A percentile compares a stretch with the other conserved stretches of the same genome.
These are phyloP conservation scores for Chymomyza fuscimana DNA, from an alignment of 2,888 invertebrate species.

Conservation along the genomic window DNA sequence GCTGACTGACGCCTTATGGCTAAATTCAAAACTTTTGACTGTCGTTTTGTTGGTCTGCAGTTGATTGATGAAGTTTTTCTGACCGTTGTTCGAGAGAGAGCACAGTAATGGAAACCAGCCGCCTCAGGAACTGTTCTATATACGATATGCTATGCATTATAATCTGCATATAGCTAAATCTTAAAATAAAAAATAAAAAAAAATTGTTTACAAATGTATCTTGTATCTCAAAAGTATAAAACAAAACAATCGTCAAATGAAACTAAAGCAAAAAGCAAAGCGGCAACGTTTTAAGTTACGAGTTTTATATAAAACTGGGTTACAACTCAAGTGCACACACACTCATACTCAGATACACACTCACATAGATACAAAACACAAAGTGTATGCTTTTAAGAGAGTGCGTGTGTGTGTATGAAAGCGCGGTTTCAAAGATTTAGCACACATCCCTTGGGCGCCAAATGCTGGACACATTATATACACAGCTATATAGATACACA, in stretches of 20 bases:
- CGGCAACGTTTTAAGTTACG: background rate
- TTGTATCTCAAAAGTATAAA: background rate
- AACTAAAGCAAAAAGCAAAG: background rate
- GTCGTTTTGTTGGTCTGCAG: background rate
- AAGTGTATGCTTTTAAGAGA: background rate
- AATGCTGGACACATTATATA: slow-evolving; percentile 49
- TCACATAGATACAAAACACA: background rate
- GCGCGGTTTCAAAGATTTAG: slow-evolving; percentile 66
- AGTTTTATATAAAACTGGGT: slow-evolving; percentile 55
- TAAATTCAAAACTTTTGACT: background rate
- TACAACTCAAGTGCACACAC: slow-evolving; percentile 66
- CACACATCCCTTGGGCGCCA: slow-evolving; percentile 53
- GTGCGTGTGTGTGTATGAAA: slow-evolving; percentile 13
- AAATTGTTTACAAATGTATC: background rate
- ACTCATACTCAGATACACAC: slow-evolving; percentile 18
- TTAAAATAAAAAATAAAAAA: background rate
- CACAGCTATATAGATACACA: slow-evolving; percentile 4
- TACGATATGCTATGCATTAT: background rate
- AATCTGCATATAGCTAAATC: background rate
- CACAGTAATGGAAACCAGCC: background rate
- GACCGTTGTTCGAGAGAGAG: background rate
- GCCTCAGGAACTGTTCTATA: background rate
- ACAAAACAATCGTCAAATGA: background rate
- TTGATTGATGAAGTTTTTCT: background rate
- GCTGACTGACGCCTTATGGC: background rate